Evolutionary conservation across 2,888 invertebrate species (phyloP).

Genomic region (Cryptocephalus moraei): DNA sequence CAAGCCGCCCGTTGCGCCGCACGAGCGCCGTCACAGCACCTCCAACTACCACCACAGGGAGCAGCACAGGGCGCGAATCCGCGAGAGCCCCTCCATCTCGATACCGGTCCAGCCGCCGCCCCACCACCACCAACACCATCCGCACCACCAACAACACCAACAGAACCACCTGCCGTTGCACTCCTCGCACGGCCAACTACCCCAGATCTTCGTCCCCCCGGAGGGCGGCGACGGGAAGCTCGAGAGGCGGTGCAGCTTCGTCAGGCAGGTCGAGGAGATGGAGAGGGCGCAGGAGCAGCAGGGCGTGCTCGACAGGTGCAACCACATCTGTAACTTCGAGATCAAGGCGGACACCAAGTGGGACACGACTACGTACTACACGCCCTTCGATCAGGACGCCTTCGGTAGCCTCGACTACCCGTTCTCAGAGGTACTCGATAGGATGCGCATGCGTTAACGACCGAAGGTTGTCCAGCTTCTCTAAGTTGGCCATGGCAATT

Average conservation of each 20-base stretch:
- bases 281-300: conserved; percentile 32
- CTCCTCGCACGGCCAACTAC: conserved; percentile 41
- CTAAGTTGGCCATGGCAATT: too few relatives aligned
- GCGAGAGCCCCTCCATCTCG: conserved; percentile 40
- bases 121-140: conserved; percentile 27
- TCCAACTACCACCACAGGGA: conserved; percentile 30
- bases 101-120: conserved; percentile 32
- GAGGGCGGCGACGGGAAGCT: conserved; percentile 31
- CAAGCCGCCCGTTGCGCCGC: conserved; percentile 30
- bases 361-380: conserved; percentile 30
- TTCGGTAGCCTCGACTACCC: conserved; percentile 40
- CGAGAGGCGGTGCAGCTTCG: conserved; percentile 42
- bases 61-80: conserved; percentile 29
- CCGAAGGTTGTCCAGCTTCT: too few relatives aligned
- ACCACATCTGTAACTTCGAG: conserved; percentile 38
- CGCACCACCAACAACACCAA: conserved; percentile 43
- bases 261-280: conserved; percentile 40
- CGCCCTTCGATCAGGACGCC: conserved; percentile 31
- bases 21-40: conserved; percentile 34
- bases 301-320: conserved; percentile 33
- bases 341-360: conserved; percentile 33
- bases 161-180: conserved; percentile 23
- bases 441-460: too few relatives aligned
- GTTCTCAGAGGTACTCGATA: conserved; percentile 34
- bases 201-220: conserved; percentile 47